Percentiles rank a stretch among this genome's conserved stretches.
Conservation (phyloP, 2,888 invertebrate species). For the Stenchaetothrips biformis region DNA sequence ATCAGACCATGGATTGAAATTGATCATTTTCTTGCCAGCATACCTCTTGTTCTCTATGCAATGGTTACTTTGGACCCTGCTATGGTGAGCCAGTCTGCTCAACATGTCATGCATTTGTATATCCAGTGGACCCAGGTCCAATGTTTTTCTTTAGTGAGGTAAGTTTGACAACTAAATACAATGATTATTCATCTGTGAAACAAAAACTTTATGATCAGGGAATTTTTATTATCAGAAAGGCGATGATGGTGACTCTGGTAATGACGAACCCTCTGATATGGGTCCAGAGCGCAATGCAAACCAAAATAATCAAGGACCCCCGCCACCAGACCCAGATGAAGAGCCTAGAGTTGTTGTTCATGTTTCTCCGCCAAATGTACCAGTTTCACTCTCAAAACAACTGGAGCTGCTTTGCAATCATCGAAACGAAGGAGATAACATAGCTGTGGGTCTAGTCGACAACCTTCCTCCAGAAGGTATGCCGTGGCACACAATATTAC, state of each 20-base stretch:
- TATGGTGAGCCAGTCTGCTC: slow-evolving; percentile 88
- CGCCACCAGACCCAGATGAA: slow-evolving; percentile 37
- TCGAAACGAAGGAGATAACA: slow-evolving; percentile 52
- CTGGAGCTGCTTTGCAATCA: slow-evolving; percentile 51
- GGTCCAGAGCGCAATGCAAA: slow-evolving; percentile 50
- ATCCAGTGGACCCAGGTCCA: slow-evolving; percentile 62
- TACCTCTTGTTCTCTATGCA: slow-evolving; percentile 72
- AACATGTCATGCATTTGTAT: slow-evolving; percentile 89
- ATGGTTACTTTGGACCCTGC: slow-evolving; percentile 87
- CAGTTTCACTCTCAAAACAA: slow-evolving; percentile 57
- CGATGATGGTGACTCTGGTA: slow-evolving; percentile 90
- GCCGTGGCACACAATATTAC: slow-evolving; percentile 26
- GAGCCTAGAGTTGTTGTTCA: slow-evolving; percentile 39
- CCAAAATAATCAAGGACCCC: slow-evolving; percentile 43
- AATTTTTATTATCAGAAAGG: slow-evolving; percentile 53
- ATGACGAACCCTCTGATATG: slow-evolving; percentile 82
- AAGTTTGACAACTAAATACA: slow-evolving; percentile 30
- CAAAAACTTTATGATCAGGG: background rate
- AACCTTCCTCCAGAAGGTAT: slow-evolving; percentile 67
- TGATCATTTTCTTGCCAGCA: slow-evolving; percentile 51
- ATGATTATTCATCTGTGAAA: background rate
- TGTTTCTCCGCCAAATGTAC: slow-evolving; percentile 46
- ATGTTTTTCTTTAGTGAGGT: slow-evolving; percentile 46
- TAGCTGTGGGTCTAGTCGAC: slow-evolving; percentile 61
- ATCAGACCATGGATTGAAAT: background rate